Evolutionary conservation across 2,113 vertebrate genomes (phyloP).

Genomic region (Bungarus multicinctus): DNA sequence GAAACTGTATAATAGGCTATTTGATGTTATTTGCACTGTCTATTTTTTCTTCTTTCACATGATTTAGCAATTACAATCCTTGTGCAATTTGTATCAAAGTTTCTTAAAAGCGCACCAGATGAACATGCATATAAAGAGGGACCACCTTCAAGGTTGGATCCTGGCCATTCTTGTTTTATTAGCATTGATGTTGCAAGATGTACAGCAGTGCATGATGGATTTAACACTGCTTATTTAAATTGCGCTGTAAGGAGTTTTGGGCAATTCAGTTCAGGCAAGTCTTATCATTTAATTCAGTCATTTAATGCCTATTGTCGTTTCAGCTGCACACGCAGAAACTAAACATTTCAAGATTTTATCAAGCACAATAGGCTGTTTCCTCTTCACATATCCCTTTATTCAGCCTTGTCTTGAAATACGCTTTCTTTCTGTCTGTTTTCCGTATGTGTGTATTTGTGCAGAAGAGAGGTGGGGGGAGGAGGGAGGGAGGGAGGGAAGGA

Average conservation of each 20-base stretch:
- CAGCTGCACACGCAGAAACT: not conserved
- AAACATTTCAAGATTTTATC: not conserved
- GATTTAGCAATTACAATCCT: not conserved
- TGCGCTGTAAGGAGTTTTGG: not conserved
- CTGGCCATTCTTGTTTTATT: not conserved
- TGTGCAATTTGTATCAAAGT: not conserved
- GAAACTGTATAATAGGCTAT: not conserved
- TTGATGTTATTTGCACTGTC: not conserved
- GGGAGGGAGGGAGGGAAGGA: accelerated
- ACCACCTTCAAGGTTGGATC: not conserved
- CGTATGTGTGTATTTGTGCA: not conserved
- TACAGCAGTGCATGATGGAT: not conserved
- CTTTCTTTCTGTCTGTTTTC: not conserved
- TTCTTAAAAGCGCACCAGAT: not conserved
- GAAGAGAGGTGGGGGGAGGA: not conserved
- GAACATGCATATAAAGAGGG: not conserved
- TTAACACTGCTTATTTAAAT: not conserved
- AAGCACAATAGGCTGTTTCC: not conserved
- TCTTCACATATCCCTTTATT: not conserved
- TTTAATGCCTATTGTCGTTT: not conserved
- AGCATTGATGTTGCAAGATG: not conserved
- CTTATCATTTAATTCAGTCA: not conserved
- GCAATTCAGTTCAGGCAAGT: not conserved
- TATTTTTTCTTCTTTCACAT: not conserved
- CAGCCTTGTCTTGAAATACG: not conserved